These are phyloP conservation scores for Apocheima hispidaria DNA, from an alignment of 2,888 invertebrate species.

Conservation along the genomic window DNA sequence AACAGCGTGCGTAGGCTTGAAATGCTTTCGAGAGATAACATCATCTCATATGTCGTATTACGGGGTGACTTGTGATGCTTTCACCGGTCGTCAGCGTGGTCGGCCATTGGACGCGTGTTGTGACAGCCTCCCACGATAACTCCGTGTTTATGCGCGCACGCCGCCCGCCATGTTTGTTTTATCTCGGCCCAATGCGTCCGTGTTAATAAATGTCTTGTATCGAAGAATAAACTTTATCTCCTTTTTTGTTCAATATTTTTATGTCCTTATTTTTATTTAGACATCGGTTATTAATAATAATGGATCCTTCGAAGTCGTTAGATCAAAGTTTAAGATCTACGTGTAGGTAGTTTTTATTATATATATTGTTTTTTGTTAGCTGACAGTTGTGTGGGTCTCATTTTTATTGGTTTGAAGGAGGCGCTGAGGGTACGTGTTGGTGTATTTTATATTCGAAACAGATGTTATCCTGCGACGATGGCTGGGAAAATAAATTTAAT, in stretches of 20 bases:
- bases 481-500: slow-evolving; percentile 79
- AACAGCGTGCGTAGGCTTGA: slow-evolving; percentile 75
- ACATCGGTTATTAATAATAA: slow-evolving; percentile 85
- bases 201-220: slow-evolving; percentile 84
- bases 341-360: slow-evolving; percentile 60
- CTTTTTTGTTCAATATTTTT: slow-evolving; percentile 75
- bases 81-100: slow-evolving; percentile 76
- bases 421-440: slow-evolving; percentile 66
- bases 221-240: slow-evolving; percentile 67
- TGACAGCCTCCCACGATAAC: slow-evolving; percentile 86
- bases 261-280: slow-evolving; percentile 80
- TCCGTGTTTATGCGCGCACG: slow-evolving; percentile 81
- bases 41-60: slow-evolving; percentile 70
- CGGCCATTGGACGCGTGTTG: slow-evolving; percentile 78
- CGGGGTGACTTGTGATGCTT: slow-evolving; percentile 77
- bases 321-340: slow-evolving; percentile 82
- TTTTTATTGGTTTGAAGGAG: slow-evolving; percentile 76
- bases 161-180: slow-evolving; percentile 85
- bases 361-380: slow-evolving; percentile 71
- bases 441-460: slow-evolving; percentile 84
- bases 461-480: slow-evolving; percentile 78
- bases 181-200: slow-evolving; percentile 81
- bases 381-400: slow-evolving; percentile 73
- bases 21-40: slow-evolving; percentile 71
- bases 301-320: slow-evolving; percentile 78